phyloP scores from a whole-genome alignment of 1,140 invertebrate genomes.

The Triops longicaudatus region DNA sequence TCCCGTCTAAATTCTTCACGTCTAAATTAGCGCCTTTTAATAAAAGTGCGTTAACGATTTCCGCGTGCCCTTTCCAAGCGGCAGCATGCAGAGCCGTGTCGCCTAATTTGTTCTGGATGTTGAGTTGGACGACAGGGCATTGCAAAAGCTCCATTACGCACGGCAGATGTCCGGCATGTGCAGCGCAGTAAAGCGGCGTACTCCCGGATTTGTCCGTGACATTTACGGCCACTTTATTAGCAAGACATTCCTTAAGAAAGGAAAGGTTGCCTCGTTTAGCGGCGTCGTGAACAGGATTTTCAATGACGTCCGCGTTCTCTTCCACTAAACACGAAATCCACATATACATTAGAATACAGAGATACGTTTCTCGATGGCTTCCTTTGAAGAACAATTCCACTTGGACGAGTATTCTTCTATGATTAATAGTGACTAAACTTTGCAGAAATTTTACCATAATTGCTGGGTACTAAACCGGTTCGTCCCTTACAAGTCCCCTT shows the following conservation, averaged over 20 bases:
- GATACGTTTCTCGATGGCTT: too few relatives aligned
- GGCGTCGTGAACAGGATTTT: slow-evolving; percentile 60
- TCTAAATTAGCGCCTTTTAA: slow-evolving; percentile 26
- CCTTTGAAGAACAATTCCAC: too few relatives aligned
- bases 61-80: slow-evolving; percentile 43
- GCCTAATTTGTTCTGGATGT: slow-evolving; percentile 40
- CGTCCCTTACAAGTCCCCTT: slow-evolving; percentile 52
- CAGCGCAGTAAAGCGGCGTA: slow-evolving; percentile 60
- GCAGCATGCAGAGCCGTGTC: slow-evolving; percentile 49
- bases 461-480: slow-evolving; percentile 54
- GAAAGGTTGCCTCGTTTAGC: slow-evolving; percentile 57
- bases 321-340: slow-evolving; percentile 44
- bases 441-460: slow-evolving; percentile 49
- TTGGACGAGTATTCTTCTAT: too few relatives aligned
- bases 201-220: slow-evolving; percentile 58
- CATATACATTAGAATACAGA: slow-evolving; percentile 22
- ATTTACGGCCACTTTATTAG: slow-evolving; percentile 57
- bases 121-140: slow-evolving; percentile 16
- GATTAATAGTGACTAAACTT: too few relatives aligned
- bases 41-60: slow-evolving; percentile 40
- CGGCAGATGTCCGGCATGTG: slow-evolving; percentile 47
- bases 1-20: slow-evolving; percentile 38
- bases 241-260: slow-evolving; percentile 54
- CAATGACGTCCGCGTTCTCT: slow-evolving; percentile 52
- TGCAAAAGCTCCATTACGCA: slow-evolving; percentile 21